Base-by-base conservation (phyloP, 1,140 invertebrate genomes). In the Dicyema japonicum region DNA sequence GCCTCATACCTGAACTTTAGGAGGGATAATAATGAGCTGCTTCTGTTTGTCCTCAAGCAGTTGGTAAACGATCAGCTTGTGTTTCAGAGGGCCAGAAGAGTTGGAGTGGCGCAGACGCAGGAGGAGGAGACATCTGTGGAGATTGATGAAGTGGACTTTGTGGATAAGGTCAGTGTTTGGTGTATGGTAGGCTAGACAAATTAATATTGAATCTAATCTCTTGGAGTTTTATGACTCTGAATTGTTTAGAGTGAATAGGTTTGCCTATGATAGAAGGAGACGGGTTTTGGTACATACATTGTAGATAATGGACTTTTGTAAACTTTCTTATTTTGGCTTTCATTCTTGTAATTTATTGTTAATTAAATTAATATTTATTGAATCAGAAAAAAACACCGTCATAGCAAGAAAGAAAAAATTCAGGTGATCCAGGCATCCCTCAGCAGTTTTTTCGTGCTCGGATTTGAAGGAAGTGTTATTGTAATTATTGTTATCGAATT, bases 41-140 rank as follows among this genome's bases (percentile, higher is more conserved):
- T 97, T 0, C 72, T 88, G 40, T 94, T 82, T 47, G 67, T 90
- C 33, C 58, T 97, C 6, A 68, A 78, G 21, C 76, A 92, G 47
- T 57, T 92, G 30, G 66, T 76, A 1, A 61, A 75, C 36, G 80
- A 94, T 43, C 70, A 80, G 42, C 53, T 80, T 25, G 60, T 67
- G 1, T 88, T 72, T 41, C 64, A 78, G 43, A 59, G 69, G 7
- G 69, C 68, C 30, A 57, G 68, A n/a, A 66, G 66, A 35, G 66
- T 65, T 3, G 54, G 59, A 32, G 59, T 63, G 9, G 40, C 44
- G 22, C 44, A 50, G 22, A 34, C 31, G 3, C 27, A 43, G 14
- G 34, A 39, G 15, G 26, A 22, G 5, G 16, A 18, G 6, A 5
- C 22, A 5, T 36, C 26, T 3, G 63, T 90, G 18, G 71, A 85